phyloP scores from a whole-genome alignment of 2,888 invertebrate species.

The Chrysotoxum bicinctum region DNA sequence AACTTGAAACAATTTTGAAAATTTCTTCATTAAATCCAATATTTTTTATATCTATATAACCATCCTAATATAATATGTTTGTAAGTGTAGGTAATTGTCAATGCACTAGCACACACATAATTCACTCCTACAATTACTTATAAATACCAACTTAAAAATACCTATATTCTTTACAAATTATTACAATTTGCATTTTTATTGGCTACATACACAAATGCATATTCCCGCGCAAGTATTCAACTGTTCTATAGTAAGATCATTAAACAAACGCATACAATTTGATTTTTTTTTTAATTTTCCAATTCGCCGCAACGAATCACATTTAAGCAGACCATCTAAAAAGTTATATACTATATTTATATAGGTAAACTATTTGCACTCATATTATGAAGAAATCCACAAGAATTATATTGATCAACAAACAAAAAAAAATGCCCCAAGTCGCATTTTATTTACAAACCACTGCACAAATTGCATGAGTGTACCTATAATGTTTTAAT shows the following conservation, averaged over 20 bases:
- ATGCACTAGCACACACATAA: background rate
- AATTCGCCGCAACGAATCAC: slow-evolving; percentile 69
- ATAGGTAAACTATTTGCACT: slow-evolving; percentile 20
- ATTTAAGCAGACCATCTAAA: slow-evolving; percentile 2
- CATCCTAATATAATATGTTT: too few species aligned
- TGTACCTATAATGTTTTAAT: slow-evolving; percentile 12
- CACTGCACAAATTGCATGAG: slow-evolving; percentile 53
- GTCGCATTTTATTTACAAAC: slow-evolving; percentile 41
- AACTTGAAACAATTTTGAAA: too few species aligned
- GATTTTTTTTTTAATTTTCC: background rate
- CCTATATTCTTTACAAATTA: background rate
- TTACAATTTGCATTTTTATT: slow-evolving; percentile 48
- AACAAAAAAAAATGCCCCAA: slow-evolving; percentile 32
- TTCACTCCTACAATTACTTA: background rate
- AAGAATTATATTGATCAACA: background rate
- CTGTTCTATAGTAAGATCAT: slow-evolving; percentile 11
- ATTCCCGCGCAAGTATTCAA: background rate
- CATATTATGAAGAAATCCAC: slow-evolving; percentile 25
- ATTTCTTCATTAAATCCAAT: too few species aligned
- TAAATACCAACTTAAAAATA: background rate
- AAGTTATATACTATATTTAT: background rate
- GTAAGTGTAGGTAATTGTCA: too few species aligned
- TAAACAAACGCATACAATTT: slow-evolving; percentile 51
- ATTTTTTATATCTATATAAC: too few species aligned
- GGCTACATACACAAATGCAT: slow-evolving; percentile 55